A percentile compares a stretch with the other conserved stretches of the same genome.
Conservation (phyloP, 2,113 vertebrate genomes). For the Oryzias melastigma region DNA sequence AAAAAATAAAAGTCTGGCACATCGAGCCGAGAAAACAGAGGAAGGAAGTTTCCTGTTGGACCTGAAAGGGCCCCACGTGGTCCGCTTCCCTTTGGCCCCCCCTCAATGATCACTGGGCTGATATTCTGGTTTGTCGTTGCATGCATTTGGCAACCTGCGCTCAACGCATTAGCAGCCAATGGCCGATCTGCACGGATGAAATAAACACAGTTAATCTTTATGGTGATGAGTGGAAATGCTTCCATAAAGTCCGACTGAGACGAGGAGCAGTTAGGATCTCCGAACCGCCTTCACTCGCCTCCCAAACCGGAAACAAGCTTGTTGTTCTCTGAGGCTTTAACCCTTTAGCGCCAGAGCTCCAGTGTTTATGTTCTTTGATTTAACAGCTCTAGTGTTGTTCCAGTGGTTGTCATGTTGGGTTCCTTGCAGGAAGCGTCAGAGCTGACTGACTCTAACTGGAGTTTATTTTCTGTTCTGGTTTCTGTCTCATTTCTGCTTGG, state of each 20-base stretch:
- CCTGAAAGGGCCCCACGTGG: conserved; percentile 28
- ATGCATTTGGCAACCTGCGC: background rate
- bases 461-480: no score
- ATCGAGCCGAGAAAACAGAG: conserved; percentile 36
- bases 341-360: no score
- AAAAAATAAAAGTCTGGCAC: conserved; percentile 43
- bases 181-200: background rate
- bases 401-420: no score
- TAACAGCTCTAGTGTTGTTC: no score
- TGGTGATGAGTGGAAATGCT: background rate
- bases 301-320: no score
- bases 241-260: background rate
- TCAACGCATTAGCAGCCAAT: background rate
- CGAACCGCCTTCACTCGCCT: no score
- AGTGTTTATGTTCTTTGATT: no score
- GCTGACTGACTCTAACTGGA: no score
- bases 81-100: conserved; percentile 18
- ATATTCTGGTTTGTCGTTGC: background rate
- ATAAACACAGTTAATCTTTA: background rate
- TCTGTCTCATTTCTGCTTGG: no score
- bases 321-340: no score
- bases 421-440: no score
- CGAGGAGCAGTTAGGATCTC: no score
- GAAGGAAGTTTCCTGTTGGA: conserved; percentile 58
- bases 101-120: background rate